Evolutionary conservation across 2,113 vertebrate species (phyloP).

Genomic region (Rhineura floridana): DNA sequence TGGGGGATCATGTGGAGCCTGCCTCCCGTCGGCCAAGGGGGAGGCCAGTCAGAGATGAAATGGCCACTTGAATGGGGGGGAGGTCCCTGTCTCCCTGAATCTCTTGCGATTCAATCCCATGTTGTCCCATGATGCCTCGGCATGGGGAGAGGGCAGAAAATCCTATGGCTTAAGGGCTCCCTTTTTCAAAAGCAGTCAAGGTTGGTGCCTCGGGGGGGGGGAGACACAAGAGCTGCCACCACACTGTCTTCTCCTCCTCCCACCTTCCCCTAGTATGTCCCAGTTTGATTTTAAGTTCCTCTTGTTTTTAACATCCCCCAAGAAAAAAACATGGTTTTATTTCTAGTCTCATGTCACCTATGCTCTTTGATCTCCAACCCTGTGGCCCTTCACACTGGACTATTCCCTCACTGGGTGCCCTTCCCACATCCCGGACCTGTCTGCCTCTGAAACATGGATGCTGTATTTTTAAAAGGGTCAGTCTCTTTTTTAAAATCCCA

Average conservation of each 20-base stretch:
- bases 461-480: conserved; percentile 30
- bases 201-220: neutral
- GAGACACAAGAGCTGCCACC: neutral
- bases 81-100: neutral
- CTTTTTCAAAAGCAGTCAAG: neutral
- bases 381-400: neutral
- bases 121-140: conserved; percentile 8
- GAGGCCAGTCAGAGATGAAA: conserved; percentile 55
- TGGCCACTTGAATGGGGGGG: neutral
- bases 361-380: neutral
- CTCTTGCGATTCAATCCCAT: neutral
- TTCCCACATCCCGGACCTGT: neutral
- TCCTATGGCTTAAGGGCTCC: conserved; percentile 16
- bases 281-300: conserved; percentile 17
- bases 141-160: neutral
- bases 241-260: neutral
- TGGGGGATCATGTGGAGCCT: conserved; percentile 17
- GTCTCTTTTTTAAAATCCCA: neutral
- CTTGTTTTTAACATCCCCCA: conserved; percentile 27
- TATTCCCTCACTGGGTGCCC: neutral
- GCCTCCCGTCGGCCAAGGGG: conserved; percentile 64
- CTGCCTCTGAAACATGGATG: conserved; percentile 31
- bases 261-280: neutral
- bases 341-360: neutral
- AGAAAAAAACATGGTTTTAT: conserved; percentile 1